phyloP scores from a whole-genome alignment of 2,888 invertebrate genomes.

The Coleophora flavipennella region DNA sequence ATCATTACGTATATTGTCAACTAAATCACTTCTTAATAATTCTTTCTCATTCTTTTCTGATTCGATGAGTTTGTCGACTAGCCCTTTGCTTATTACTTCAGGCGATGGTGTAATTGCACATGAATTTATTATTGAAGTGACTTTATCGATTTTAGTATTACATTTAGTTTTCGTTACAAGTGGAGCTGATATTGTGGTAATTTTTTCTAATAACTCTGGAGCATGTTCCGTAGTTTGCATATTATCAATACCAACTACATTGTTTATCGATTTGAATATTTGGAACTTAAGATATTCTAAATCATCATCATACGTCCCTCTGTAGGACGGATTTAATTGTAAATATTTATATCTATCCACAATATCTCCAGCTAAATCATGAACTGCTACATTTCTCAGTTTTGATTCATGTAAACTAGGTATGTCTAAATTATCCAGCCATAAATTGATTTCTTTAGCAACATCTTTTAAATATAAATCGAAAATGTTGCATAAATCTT shows the following conservation, averaged over 20 bases:
- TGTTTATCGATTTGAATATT: constrained; percentile 16
- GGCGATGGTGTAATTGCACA: too few species aligned
- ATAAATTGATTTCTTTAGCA: not conserved
- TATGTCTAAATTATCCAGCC: not conserved
- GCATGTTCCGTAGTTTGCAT: constrained; percentile 5
- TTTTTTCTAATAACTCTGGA: constrained; percentile 9
- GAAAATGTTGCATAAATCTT: too few species aligned
- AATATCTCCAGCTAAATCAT: constrained; percentile 12
- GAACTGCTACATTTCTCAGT: constrained; percentile 3
- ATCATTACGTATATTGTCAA: too few species aligned
- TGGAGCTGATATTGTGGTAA: constrained; percentile 9
- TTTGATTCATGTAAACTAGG: not conserved
- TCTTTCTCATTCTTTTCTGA: too few species aligned
- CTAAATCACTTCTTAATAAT: too few species aligned
- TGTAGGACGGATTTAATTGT: constrained; percentile 2
- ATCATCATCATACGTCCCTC: constrained; percentile 6
- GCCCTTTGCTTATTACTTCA: too few species aligned
- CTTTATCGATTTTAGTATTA: too few species aligned
- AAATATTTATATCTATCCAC: constrained; percentile 11
- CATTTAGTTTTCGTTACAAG: not conserved
- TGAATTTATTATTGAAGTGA: too few species aligned
- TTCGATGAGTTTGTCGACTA: too few species aligned
- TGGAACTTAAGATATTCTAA: constrained; percentile 10
- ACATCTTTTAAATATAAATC: not conserved
- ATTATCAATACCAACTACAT: constrained; percentile 10